These are phyloP conservation scores for Bombus waltoni DNA, from an alignment of 1,140 invertebrate genomes.

Conservation along the genomic window DNA sequence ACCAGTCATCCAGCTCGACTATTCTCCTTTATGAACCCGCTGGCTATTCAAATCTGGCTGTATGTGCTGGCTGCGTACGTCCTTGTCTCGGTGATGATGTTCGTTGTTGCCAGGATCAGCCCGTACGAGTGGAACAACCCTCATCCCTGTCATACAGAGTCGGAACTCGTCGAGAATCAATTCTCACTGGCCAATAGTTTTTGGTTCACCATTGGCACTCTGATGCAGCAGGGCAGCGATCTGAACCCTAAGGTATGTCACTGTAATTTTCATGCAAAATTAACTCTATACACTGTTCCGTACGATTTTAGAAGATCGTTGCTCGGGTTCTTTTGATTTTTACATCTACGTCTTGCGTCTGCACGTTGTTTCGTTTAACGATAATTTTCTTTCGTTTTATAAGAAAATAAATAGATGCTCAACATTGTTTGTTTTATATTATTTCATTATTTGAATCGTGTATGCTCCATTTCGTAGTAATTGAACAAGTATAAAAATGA, in stretches of 20 bases:
- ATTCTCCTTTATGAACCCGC: slow-evolving; percentile 94
- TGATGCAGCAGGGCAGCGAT: slow-evolving; percentile 97
- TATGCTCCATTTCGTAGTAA: too few relatives aligned
- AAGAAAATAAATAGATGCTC: too few relatives aligned
- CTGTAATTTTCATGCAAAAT: neutral
- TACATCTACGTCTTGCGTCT: too few relatives aligned
- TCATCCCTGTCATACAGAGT: slow-evolving; percentile 87
- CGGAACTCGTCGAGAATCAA: slow-evolving; percentile 83
- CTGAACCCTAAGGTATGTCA: slow-evolving; percentile 89
- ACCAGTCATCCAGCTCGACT: slow-evolving; percentile 88
- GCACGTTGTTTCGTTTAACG: too few relatives aligned
- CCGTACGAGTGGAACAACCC: slow-evolving; percentile 92
- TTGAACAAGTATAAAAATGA: too few relatives aligned
- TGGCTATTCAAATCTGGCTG: slow-evolving; percentile 93
- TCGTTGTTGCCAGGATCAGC: slow-evolving; percentile 91
- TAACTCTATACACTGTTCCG: neutral
- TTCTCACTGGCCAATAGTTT: slow-evolving; percentile 92
- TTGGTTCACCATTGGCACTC: slow-evolving; percentile 96
- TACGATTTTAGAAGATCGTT: too few relatives aligned
- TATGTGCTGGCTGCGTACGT: slow-evolving; percentile 91
- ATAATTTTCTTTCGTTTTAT: too few relatives aligned
- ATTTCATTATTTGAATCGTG: too few relatives aligned
- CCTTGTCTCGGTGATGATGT: slow-evolving; percentile 91
- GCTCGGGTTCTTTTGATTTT: too few relatives aligned
- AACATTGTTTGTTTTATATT: too few relatives aligned